A percentile compares a stretch with the other conserved stretches of the same genome.
These are phyloP conservation scores for Aurelia aurita complex sp. Pacific DNA, from an alignment of 30 jellyfish, hydroid and myxozoan genomes.

Conservation along the genomic window DNA sequence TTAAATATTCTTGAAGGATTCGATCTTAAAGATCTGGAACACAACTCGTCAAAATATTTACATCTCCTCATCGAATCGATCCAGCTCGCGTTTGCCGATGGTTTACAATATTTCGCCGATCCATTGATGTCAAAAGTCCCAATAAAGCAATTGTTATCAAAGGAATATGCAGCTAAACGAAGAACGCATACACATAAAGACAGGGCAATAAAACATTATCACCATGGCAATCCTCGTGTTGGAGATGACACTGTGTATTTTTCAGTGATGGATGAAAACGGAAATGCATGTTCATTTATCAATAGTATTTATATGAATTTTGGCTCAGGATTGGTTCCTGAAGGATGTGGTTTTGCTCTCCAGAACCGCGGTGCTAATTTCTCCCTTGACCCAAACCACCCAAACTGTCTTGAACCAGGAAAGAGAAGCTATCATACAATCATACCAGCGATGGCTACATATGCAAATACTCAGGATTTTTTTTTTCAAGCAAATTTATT, in stretches of 20 bases:
- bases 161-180: conserved; percentile 72
- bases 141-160: conserved; percentile 41
- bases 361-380: conserved; percentile 90
- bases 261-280: conserved; percentile 86
- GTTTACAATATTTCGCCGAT: conserved; percentile 72
- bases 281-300: conserved; percentile 94
- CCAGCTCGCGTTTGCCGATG: conserved; percentile 86
- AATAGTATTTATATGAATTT: conserved; percentile 74
- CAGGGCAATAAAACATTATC: conserved; percentile 63
- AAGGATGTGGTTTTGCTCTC: conserved; percentile 88
- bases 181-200: conserved; percentile 33
- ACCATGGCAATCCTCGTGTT: conserved; percentile 32
- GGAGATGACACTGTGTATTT: conserved; percentile 91
- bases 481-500: too few relatives aligned
- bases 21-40: conserved; percentile 56
- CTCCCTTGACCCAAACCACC: conserved; percentile 75
- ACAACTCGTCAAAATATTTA: conserved; percentile 74
- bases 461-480: conserved; percentile 74
- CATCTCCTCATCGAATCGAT: conserved; percentile 79
- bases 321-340: conserved; percentile 95
- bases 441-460: conserved; percentile 97
- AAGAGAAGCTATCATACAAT: conserved; percentile 94
- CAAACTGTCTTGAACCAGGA: conserved; percentile 85
- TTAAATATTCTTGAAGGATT: conserved; percentile 79
- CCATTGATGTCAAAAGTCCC: conserved; percentile 48